A percentile compares a stretch with the other conserved stretches of the same genome.
Evolutionary conservation across 1,140 invertebrate genomes (phyloP).

Genomic region (Atopsyche davidsoni): DNA sequence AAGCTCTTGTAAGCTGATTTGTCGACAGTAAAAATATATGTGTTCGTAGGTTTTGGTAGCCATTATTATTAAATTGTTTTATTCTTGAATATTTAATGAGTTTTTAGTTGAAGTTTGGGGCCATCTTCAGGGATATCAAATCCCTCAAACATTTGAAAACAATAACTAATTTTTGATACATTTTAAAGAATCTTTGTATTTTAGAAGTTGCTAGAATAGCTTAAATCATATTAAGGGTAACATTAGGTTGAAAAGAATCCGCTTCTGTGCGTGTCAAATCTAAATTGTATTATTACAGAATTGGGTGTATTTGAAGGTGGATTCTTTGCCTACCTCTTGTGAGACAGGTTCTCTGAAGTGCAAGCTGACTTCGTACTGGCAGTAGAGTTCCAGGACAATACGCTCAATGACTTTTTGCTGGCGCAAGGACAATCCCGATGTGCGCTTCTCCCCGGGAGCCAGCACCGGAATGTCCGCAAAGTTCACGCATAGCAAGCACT

Average conservation of each 20-base stretch:
- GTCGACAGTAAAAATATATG: too few relatives aligned
- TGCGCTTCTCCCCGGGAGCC: conserved; percentile 45
- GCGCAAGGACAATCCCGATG: conserved; percentile 49
- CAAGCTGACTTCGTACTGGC: conserved; percentile 80
- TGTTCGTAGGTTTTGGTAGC: too few relatives aligned
- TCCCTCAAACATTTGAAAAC: too few relatives aligned
- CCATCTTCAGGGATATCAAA: too few relatives aligned
- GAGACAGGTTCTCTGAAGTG: conserved; percentile 80
- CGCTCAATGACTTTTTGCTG: conserved; percentile 72
- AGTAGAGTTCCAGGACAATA: conserved; percentile 81
- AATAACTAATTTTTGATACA: too few relatives aligned
- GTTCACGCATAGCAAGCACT: conserved; percentile 82
- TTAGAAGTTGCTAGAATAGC: not conserved
- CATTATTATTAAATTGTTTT: too few relatives aligned
- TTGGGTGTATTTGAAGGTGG: too few relatives aligned
- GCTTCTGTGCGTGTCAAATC: conserved; percentile 38
- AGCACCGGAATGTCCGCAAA: conserved; percentile 56
- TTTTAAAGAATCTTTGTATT: too few relatives aligned
- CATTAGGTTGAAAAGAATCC: conserved; percentile 29
- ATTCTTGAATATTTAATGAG: too few relatives aligned
- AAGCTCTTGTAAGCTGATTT: too few relatives aligned
- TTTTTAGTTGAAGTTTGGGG: too few relatives aligned
- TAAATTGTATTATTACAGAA: too few relatives aligned
- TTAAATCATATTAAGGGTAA: not conserved
- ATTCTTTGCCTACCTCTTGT: conserved; percentile 65